These are phyloP conservation scores for Azorinus chamasolen DNA, from an alignment of 2,888 invertebrate species.

Conservation along the genomic window DNA sequence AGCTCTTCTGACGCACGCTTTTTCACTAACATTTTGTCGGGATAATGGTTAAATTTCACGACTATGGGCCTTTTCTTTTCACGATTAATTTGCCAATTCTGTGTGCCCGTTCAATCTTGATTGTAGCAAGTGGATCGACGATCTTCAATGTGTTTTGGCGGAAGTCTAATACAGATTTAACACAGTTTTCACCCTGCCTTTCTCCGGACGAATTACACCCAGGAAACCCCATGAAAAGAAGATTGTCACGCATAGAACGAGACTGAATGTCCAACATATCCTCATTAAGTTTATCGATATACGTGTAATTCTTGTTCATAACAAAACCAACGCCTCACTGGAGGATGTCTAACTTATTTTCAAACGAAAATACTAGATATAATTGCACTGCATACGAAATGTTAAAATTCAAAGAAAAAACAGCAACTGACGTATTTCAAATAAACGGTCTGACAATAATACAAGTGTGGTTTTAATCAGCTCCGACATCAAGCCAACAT, in stretches of 20 bases:
- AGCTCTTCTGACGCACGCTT: background rate
- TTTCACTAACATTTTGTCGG: slow-evolving; percentile 10
- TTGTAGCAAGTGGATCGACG: background rate
- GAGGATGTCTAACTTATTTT: too few species aligned
- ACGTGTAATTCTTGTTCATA: too few species aligned
- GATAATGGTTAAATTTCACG: slow-evolving; percentile 10
- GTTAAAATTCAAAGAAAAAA: too few species aligned
- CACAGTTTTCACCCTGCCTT: slow-evolving; percentile 17
- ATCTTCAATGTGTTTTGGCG: slow-evolving; percentile 15
- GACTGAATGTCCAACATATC: slow-evolving; percentile 32
- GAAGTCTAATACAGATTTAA: slow-evolving; percentile 5
- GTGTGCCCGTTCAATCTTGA: slow-evolving; percentile 25
- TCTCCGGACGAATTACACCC: slow-evolving; percentile 1
- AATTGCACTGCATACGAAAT: too few species aligned
- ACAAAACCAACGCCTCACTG: too few species aligned
- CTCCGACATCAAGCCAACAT: too few species aligned
- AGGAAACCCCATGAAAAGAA: slow-evolving; percentile 16
- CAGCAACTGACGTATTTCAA: too few species aligned
- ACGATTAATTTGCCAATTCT: slow-evolving; percentile 12
- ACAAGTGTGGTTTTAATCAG: too few species aligned
- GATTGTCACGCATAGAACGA: slow-evolving; percentile 28
- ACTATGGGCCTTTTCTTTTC: slow-evolving; percentile 2
- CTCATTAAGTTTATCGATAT: too few species aligned
- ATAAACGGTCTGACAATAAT: slow-evolving; percentile 17
- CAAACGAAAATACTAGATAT: too few species aligned